Conservation (phyloP, 2,113 vertebrate species). For the Azemiops feae region DNA sequence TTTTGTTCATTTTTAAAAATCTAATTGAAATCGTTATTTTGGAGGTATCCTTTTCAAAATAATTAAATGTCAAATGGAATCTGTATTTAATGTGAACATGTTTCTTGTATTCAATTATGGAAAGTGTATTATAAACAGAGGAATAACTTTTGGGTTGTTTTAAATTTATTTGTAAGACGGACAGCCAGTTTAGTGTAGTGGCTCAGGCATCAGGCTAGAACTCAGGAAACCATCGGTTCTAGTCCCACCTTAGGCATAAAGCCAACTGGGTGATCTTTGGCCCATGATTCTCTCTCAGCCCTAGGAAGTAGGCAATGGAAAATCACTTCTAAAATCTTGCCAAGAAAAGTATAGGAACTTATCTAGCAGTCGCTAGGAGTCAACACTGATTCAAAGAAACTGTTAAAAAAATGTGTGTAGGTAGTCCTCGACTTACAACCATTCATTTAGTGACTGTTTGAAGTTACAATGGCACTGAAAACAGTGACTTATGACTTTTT, state of each 20-base stretch:
- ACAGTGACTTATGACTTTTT: neutral
- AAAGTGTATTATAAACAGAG: neutral
- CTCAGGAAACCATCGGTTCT: neutral
- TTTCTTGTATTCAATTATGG: neutral
- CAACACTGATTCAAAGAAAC: too few species aligned
- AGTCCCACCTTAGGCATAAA: neutral
- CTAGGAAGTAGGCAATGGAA: neutral
- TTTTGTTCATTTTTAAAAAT: neutral
- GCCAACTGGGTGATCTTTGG: neutral
- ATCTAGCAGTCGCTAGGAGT: neutral
- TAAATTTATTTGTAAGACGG: neutral
- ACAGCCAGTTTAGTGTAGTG: neutral
- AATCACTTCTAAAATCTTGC: neutral
- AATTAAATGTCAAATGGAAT: neutral
- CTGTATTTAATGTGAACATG: neutral
- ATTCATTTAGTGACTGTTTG: too few species aligned
- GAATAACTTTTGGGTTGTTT: neutral
- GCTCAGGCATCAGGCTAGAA: neutral
- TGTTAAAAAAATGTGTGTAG: too few species aligned
- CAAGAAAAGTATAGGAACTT: neutral
- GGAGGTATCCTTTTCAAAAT: neutral
- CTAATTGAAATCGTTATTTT: neutral
- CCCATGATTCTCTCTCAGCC: neutral
- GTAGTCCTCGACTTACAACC: too few species aligned
- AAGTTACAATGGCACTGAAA: too few species aligned